These are phyloP conservation scores for Coleophora flavipennella DNA, from an alignment of 2,888 invertebrate species.

Conservation along the genomic window DNA sequence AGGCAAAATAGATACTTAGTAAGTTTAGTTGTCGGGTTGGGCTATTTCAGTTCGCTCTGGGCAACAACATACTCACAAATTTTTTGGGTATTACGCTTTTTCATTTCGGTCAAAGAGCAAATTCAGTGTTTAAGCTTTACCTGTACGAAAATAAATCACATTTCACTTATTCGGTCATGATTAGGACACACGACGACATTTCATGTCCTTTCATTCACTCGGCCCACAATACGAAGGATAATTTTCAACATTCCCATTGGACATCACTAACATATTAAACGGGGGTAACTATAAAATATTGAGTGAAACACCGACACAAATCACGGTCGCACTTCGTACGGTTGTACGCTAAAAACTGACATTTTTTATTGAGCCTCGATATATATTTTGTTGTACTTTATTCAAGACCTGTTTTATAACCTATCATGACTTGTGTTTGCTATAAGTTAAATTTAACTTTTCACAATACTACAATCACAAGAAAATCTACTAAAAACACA, in stretches of 20 bases:
- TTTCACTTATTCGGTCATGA: conserved; percentile 33
- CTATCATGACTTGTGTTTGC: too few relatives aligned
- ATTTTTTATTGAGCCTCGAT: conserved; percentile 49
- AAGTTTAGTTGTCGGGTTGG: too few relatives aligned
- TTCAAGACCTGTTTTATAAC: conserved; percentile 42
- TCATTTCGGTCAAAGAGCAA: too few relatives aligned
- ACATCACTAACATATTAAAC: conserved; percentile 42
- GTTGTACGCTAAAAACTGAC: conserved; percentile 7
- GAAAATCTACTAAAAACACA: conserved; percentile 48
- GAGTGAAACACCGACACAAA: conserved; percentile 27
- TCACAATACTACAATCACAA: conserved; percentile 22
- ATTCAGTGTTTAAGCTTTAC: too few relatives aligned
- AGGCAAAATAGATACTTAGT: too few relatives aligned
- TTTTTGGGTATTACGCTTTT: too few relatives aligned
- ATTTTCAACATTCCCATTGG: conserved; percentile 33
- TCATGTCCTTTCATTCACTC: conserved; percentile 23
- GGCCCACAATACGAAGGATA: conserved; percentile 24
- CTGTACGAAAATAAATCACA: conserved; percentile 61
- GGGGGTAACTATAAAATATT: conserved; percentile 55
- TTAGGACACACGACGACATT: conserved; percentile 14
- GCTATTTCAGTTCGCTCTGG: too few relatives aligned
- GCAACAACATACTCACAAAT: too few relatives aligned
- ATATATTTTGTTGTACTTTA: conserved; percentile 52
- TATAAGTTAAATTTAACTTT: conserved; percentile 26
- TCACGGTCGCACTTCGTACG: background rate